Conservation (phyloP, 2,797 vertebrate genomes). For the Malacoctenus gilli region DNA sequence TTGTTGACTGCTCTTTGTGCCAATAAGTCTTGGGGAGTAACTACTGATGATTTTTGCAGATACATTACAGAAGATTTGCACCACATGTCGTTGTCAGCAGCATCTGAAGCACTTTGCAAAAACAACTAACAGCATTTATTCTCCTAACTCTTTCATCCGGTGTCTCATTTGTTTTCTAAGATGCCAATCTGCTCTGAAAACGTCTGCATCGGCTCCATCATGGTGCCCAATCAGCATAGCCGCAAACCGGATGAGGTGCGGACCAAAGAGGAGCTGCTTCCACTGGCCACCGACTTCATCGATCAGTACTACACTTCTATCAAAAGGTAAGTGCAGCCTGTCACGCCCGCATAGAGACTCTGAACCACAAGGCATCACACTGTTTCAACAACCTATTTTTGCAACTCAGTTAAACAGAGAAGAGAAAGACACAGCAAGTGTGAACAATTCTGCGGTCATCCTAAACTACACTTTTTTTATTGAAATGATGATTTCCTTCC, state of each 20-base stretch:
- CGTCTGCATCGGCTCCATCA: slow-evolving; percentile 91
- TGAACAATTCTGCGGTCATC: not conserved
- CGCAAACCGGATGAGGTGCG: slow-evolving; percentile 87
- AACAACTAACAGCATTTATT: not conserved
- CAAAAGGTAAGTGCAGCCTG: slow-evolving; percentile 84
- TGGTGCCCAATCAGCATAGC: slow-evolving; percentile 83
- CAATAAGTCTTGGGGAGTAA: too few species aligned
- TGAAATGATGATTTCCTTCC: too few species aligned
- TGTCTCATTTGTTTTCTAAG: slow-evolving; percentile 68
- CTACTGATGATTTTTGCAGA: slow-evolving; percentile 15
- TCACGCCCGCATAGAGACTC: not conserved
- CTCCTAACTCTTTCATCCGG: not conserved
- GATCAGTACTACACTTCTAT: slow-evolving; percentile 98
- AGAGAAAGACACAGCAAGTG: not conserved
- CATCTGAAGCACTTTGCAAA: not conserved
- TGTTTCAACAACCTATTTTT: not conserved
- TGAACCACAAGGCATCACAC: not conserved
- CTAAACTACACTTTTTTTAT: not conserved
- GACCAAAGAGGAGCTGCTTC: slow-evolving; percentile 87
- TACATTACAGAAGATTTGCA: not conserved
- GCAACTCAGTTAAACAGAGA: not conserved
- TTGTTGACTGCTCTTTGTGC: too few species aligned
- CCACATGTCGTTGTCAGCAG: not conserved
- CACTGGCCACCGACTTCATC: slow-evolving; percentile 93
- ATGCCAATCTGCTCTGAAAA: slow-evolving; percentile 86